Base-by-base conservation (phyloP, 2,113 vertebrate genomes). In the Nerophis lumbriciformis region DNA sequence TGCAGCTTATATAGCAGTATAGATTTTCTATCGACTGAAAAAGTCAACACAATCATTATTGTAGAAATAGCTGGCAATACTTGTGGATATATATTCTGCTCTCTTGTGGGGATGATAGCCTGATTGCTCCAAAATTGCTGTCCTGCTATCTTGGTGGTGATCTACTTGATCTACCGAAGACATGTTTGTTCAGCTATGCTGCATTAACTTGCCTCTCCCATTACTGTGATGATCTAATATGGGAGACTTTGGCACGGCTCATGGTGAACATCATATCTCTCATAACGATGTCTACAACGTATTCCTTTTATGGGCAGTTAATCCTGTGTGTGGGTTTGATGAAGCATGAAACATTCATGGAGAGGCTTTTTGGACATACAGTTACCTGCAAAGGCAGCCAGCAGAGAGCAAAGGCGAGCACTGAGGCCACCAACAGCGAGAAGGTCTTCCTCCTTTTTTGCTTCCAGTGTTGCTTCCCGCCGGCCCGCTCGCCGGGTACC, bases 301-400 rank as follows among this genome's bases (percentile, higher is more conserved):
- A 4, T 53, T 53, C 0, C 12, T 57, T 57, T 57, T 7, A 57
- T 21, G 16, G 39, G 7, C n/a, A 44, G 10, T 57, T 57, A 21
- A 44, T 57, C 55, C 54, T 6, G n/a, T 44, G 4, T 6, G 6
- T 39, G 38, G 5, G 11, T 44, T 57, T 13, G 9, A 21, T 42
- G 6, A 49, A 5, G 64, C 10, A 9, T 35, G 13, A 53, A 15
- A 6, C 5, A 5, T 42, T 12, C 10, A 19, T 39, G 5, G 36
- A 11, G 37, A 38, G 8, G 16, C 53, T n/a, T 53, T 35, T 12
- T 13, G 19, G 6, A 11, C 37, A 3, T 57, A 2, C 42, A 69
- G 68, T 82, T 45, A 88, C 87, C 85, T 92, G 90, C 59, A 92
- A 78, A 5, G 90, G 90, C 11, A 92, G 76, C 91, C 91, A 92